Base-by-base conservation (phyloP, 2,888 invertebrate species). In the Drosophila setosimentum region DNA sequence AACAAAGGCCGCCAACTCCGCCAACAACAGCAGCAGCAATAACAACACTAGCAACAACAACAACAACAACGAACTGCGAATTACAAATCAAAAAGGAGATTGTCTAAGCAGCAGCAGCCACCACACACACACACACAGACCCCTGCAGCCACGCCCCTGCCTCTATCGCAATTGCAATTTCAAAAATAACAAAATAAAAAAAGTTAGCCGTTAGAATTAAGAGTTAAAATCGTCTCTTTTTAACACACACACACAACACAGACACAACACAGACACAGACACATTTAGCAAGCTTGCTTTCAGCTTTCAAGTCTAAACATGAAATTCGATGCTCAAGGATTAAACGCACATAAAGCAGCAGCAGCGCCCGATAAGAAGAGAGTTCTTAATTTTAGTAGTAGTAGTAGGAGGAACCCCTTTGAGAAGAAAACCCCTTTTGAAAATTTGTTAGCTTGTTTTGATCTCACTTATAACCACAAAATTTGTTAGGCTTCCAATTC, bases 81-180 rank as follows among this genome's bases (percentile, higher is more conserved):
- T 76, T 92, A 87, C 83, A 89, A 88, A 91, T 92, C 83, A 92
- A 92, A 83, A 88, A 89, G 78, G 92, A 92, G 80, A 78, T 91
- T 73, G 82, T 78, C 78, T 91, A 91, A 82, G 70, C 65, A 74
- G 55, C 50, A 33, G 16, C 33, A 33, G 33, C 33, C 16, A 33
- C 13, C 33, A 33, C 33, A 33, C 42, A 40, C 21, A 4, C 16
- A 45, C 16, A 16, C 21, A 4, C 16, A 45, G 7, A 16, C 13
- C 37, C 29, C 27, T 33, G 0, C 30, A 16, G 48, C 32, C 16
- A 24, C 32, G 24, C 54, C 24, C 40, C n/a, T 30, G 42, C 62
- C 27, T 49, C 40, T 53, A 73, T 49, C 64, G 65, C 82, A 73
- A 70, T 54, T 72, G 76, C 68, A 80, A 70, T 73, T 66, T 58